These are phyloP conservation scores for Hycleus cichorii DNA, from an alignment of 1,140 invertebrate species.

Conservation along the genomic window DNA sequence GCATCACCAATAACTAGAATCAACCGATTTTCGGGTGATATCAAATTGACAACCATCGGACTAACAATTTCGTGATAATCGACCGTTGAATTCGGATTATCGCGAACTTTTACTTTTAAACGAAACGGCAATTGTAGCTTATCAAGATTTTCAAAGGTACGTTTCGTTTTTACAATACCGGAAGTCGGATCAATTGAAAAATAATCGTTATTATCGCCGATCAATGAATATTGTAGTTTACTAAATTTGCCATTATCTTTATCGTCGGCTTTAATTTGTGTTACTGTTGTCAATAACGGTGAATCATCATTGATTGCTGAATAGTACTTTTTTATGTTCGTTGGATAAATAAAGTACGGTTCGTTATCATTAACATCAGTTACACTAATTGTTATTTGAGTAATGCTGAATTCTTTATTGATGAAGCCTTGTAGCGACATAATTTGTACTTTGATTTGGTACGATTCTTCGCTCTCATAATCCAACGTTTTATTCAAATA, in stretches of 20 bases:
- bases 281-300: conserved; percentile 62
- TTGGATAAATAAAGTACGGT: conserved; percentile 69
- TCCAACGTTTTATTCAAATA: conserved; percentile 63
- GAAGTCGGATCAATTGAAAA: conserved; percentile 66
- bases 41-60: conserved; percentile 49
- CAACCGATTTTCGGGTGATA: conserved; percentile 63
- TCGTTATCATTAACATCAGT: conserved; percentile 82
- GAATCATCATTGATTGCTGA: conserved; percentile 62
- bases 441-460: conserved; percentile 67
- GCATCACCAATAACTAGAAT: conserved; percentile 68
- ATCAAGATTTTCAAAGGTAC: conserved; percentile 60
- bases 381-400: conserved; percentile 73
- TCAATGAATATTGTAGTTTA: conserved; percentile 62
- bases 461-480: conserved; percentile 64
- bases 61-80: conserved; percentile 56
- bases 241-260: conserved; percentile 74
- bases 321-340: conserved; percentile 54
- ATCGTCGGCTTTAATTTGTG: conserved; percentile 73
- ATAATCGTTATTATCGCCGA: conserved; percentile 55
- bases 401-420: conserved; percentile 63
- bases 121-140: conserved; percentile 59
- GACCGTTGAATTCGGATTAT: conserved; percentile 58
- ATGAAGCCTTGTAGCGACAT: conserved; percentile 68
- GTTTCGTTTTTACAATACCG: conserved; percentile 65
- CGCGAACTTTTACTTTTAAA: conserved; percentile 65